Percentiles rank a stretch among this genome's conserved stretches.
Conservation (phyloP, 35 echinoderm and acorn worm species). For the Nesometra sesokonis region DNA sequence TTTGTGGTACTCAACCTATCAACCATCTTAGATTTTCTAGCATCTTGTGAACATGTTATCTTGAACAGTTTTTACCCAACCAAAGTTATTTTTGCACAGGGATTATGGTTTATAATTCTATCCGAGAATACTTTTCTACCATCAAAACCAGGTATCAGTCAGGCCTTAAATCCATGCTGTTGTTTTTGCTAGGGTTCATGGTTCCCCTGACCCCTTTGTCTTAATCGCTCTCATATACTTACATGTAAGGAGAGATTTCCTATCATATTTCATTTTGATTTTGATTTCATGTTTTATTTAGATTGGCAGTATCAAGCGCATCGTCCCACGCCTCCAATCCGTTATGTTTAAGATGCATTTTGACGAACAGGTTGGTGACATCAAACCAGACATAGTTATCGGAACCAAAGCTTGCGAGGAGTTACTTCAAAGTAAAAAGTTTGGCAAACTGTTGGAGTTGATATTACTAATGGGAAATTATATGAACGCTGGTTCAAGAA, state of each 20-base stretch:
- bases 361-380: constrained; percentile 62
- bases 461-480: constrained; percentile 88
- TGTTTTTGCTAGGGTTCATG: no score
- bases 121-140: no score
- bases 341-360: constrained; percentile 89
- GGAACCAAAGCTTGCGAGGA: constrained; percentile 94
- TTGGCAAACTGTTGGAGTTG: constrained; percentile 55
- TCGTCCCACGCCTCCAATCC: constrained; percentile 69
- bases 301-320: constrained; percentile 64
- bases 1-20: no score
- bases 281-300: constrained; percentile 17
- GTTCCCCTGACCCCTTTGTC: no score
- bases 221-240: no score
- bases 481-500: constrained; percentile 90
- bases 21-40: no score
- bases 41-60: no score
- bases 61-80: no score
- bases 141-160: no score
- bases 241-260: not conserved
- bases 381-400: constrained; percentile 86
- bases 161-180: no score
- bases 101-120: no score
- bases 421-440: constrained; percentile 53
- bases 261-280: not conserved
- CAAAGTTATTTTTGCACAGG: no score